Conservation (phyloP, 2,113 vertebrate species). For the Malurus melanocephalus region DNA sequence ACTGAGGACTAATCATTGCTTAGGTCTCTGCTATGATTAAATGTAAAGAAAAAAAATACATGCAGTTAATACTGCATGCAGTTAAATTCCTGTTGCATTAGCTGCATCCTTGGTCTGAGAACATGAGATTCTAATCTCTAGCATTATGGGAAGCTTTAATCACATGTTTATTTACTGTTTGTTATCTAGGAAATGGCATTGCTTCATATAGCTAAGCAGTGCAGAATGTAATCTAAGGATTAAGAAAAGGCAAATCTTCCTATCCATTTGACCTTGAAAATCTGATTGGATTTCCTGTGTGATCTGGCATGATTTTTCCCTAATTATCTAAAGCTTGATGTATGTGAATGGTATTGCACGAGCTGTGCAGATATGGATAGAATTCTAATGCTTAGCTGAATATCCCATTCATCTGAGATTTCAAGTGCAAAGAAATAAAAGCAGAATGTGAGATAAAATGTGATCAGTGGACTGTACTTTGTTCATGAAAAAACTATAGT, state of each 20-base stretch:
- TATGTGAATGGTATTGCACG: not conserved
- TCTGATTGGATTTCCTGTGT: slow-evolving; percentile 64
- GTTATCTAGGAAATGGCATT: slow-evolving; percentile 67
- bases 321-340: not conserved
- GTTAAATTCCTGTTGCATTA: slow-evolving; percentile 36
- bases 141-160: slow-evolving; percentile 78
- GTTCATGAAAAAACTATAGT: not conserved
- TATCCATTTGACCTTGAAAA: slow-evolving; percentile 77
- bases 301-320: slow-evolving; percentile 11
- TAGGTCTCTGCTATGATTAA: not conserved
- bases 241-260: slow-evolving; percentile 76
- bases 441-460: not conserved
- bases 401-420: not conserved
- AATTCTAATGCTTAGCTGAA: not conserved
- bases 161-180: slow-evolving; percentile 76
- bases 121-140: slow-evolving; percentile 76
- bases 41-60: not conserved
- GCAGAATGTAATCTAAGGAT: slow-evolving; percentile 82
- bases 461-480: not conserved
- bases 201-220: slow-evolving; percentile 31
- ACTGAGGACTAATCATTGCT: slow-evolving; percentile 2
- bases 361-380: not conserved
- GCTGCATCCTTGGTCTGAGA: slow-evolving; percentile 58
- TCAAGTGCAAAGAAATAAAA: not conserved
- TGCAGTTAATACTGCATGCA: not conserved